Base-by-base conservation (phyloP, 2,888 invertebrate species). In the Osmoderma eremita region DNA sequence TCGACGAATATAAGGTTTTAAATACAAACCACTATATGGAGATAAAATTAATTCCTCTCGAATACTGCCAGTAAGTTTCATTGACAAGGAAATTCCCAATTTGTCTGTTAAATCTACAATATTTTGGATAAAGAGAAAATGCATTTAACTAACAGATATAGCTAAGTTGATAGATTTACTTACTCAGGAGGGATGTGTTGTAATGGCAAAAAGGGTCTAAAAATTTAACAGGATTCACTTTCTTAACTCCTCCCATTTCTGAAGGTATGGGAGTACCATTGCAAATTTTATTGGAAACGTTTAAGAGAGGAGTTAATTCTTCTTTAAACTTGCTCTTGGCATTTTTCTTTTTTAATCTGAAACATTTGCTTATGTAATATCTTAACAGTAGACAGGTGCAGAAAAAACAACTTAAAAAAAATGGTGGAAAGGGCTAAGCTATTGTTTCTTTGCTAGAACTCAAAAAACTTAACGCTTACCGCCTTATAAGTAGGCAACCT, bases 1-100 rank as follows among this genome's bases (percentile, higher is more conserved):
- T 73, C 93, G 84, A 71, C 91, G 86, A 71, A 97, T 95, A 81
- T 90, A 95, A 0, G 96, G 95, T 81, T 93, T 92, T 65, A 97
- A 85, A 63, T 88, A 81, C 62, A 91, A 87, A 70, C 88, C 88
- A 3, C 91, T 90, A 77, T 90, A 88, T 0, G 90, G 87, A 30
- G 92, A 92, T 65, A 90, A 85, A 76, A 91, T 88, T 13, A 75
- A 71, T 70, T 81, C 79, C 69, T 77, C 77, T 67, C 79, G 71
- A 30, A 80, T 71, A 4, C 76, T 77, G 3, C 81, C 82, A 45
- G 77, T 78, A n/a, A 82, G 66, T 72, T 81, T 79, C 0, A 70
- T 64, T 61, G 73, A 71, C 67, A 80, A 30, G 51, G 71, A 71
- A 12, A 73, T 38, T 36, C 75, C 75, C 69, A 76, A 76, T 45